Evolutionary conservation across 2,113 vertebrate species (phyloP).

Genomic region (Dipodomys stephensi): DNA sequence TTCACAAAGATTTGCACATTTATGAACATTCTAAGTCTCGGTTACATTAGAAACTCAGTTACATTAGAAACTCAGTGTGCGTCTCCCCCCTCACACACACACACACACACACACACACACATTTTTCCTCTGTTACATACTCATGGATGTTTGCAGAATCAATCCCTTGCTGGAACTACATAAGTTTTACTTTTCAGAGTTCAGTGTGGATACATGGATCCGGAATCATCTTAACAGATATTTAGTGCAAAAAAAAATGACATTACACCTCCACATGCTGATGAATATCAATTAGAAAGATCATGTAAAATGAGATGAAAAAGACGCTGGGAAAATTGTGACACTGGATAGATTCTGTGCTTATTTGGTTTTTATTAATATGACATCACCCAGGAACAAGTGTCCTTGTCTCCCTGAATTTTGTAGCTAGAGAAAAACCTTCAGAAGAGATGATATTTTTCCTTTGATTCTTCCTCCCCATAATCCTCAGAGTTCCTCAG

Average conservation of each 20-base stretch:
- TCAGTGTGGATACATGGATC: background rate
- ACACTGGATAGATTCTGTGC: slow-evolving; percentile 60
- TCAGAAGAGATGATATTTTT: slow-evolving; percentile 81
- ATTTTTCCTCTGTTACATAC: background rate
- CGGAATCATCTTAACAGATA: slow-evolving; percentile 31
- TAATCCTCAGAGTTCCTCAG: slow-evolving; percentile 80
- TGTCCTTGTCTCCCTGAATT: slow-evolving; percentile 73
- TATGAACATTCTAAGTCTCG: background rate
- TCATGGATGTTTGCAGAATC: background rate
- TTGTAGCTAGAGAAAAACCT: slow-evolving; percentile 71
- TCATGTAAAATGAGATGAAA: slow-evolving; percentile 75
- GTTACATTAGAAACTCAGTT: background rate
- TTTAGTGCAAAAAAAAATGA: background rate
- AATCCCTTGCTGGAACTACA: background rate
- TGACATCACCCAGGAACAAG: slow-evolving; percentile 69
- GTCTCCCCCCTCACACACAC: background rate
- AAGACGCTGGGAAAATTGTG: slow-evolving; percentile 71
- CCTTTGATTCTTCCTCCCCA: slow-evolving; percentile 78
- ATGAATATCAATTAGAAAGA: slow-evolving; percentile 71
- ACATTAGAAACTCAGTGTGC: background rate
- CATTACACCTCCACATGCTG: background rate
- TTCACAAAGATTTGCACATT: background rate
- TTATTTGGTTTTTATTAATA: slow-evolving; percentile 77
- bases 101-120: too few relatives aligned
- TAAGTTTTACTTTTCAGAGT: slow-evolving; percentile 9